phyloP scores from a whole-genome alignment of 2,888 invertebrate species.

The Machimus rusticus region DNA sequence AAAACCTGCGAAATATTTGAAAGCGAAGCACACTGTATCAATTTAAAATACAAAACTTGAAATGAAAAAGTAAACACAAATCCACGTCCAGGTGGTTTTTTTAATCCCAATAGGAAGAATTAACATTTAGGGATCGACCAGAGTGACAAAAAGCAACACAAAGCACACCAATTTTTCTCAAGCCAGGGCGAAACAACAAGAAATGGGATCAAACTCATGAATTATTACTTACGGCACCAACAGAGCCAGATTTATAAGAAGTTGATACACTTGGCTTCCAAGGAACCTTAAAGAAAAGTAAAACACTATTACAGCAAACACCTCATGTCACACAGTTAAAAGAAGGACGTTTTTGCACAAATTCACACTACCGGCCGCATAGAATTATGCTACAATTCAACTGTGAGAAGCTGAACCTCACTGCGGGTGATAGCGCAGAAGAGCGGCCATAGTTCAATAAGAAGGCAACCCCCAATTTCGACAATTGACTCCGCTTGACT shows the following conservation, averaged over 20 bases:
- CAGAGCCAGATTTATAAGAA: constrained; percentile 57
- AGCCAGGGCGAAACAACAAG: background rate
- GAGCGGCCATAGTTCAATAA: constrained; percentile 17
- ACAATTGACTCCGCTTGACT: constrained; percentile 37
- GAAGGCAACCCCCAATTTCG: constrained; percentile 13
- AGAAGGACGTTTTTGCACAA: background rate
- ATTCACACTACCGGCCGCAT: background rate
- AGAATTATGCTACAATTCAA: background rate
- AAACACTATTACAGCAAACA: background rate
- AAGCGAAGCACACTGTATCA: background rate
- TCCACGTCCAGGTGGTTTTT: background rate
- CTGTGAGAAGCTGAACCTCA: constrained; percentile 18
- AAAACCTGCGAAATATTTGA: background rate
- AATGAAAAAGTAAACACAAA: background rate
- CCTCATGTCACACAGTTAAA: background rate
- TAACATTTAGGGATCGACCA: background rate
- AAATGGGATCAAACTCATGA: background rate
- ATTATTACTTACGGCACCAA: constrained; percentile 55
- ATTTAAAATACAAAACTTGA: background rate
- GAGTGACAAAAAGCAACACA: background rate
- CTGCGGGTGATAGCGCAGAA: background rate
- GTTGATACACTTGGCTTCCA: constrained; percentile 59
- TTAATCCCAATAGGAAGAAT: background rate
- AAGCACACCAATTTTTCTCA: background rate
- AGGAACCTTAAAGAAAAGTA: constrained; percentile 54